Evolutionary conservation across 2,113 vertebrate genomes (phyloP).

Genomic region (Sinosuthora webbiana): DNA sequence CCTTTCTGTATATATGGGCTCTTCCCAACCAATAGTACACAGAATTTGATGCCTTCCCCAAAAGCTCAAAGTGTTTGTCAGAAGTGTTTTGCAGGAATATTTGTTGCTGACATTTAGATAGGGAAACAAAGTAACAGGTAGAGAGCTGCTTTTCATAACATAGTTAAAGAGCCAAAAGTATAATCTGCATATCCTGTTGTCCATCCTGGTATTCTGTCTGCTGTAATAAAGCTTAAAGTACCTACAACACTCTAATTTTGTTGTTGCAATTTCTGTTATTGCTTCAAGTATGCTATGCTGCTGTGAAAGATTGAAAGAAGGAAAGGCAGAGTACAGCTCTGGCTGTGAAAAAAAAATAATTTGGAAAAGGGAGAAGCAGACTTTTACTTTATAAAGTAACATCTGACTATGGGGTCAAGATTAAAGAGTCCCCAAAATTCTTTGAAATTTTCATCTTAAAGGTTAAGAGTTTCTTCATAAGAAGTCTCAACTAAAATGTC

Average conservation of each 20-base stretch:
- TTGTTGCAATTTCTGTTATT: neutral
- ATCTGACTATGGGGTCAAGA: neutral
- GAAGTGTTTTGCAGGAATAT: neutral
- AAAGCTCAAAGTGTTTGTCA: neutral
- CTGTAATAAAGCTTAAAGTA: neutral
- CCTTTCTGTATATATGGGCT: neutral
- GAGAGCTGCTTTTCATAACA: neutral
- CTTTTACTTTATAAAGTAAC: neutral
- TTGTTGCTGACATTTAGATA: neutral
- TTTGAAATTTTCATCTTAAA: neutral
- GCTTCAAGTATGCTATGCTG: neutral
- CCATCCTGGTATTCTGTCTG: neutral
- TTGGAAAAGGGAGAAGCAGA: neutral
- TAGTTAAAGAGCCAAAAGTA: neutral
- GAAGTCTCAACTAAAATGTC: neutral
- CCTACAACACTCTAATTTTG: neutral
- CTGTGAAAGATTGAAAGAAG: neutral
- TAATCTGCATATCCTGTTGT: neutral
- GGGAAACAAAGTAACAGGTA: neutral
- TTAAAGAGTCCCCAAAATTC: neutral
- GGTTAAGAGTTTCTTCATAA: neutral
- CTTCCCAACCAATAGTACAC: neutral
- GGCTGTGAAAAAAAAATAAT: neutral
- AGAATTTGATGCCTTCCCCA: neutral
- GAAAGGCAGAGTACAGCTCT: neutral